phyloP scores from a whole-genome alignment of 2,113 vertebrate species.

The Blennius ocellaris region DNA sequence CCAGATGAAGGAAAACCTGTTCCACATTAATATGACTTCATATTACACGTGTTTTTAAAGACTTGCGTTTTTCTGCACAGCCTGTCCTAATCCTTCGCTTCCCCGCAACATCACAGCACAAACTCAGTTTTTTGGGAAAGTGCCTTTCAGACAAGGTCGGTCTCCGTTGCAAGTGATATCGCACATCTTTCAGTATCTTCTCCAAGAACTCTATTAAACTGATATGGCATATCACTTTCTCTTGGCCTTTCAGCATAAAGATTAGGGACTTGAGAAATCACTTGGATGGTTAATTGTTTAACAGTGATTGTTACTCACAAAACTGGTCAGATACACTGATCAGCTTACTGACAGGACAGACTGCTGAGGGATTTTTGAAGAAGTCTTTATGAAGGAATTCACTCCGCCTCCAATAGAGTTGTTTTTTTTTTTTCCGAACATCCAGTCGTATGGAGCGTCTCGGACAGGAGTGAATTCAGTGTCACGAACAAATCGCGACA shows the following conservation, averaged over 20 bases:
- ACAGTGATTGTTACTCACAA: background rate
- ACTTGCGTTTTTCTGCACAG: constrained; percentile 29
- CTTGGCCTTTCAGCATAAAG: background rate
- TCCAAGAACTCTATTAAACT: background rate
- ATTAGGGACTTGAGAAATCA: background rate
- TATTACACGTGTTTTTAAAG: constrained; percentile 53
- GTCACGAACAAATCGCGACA: too few relatives aligned
- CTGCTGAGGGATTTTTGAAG: background rate
- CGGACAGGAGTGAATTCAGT: too few relatives aligned
- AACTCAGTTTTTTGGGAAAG: constrained; percentile 6
- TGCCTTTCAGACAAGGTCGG: constrained; percentile 10
- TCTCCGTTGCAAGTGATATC: constrained; percentile 1
- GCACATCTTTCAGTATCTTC: background rate
- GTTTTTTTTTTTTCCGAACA: too few relatives aligned
- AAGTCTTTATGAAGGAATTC: background rate
- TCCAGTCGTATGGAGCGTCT: too few relatives aligned
- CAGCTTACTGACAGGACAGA: background rate
- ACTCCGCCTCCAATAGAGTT: too few relatives aligned
- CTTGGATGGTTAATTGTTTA: background rate
- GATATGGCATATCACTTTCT: too few relatives aligned
- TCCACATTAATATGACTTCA: constrained; percentile 72
- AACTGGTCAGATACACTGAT: background rate
- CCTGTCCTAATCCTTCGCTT: constrained; percentile 16
- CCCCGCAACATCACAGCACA: constrained; percentile 11
- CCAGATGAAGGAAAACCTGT: constrained; percentile 74